Base-by-base conservation (phyloP, 2,888 invertebrate genomes). In the Stenodera caucasica region DNA sequence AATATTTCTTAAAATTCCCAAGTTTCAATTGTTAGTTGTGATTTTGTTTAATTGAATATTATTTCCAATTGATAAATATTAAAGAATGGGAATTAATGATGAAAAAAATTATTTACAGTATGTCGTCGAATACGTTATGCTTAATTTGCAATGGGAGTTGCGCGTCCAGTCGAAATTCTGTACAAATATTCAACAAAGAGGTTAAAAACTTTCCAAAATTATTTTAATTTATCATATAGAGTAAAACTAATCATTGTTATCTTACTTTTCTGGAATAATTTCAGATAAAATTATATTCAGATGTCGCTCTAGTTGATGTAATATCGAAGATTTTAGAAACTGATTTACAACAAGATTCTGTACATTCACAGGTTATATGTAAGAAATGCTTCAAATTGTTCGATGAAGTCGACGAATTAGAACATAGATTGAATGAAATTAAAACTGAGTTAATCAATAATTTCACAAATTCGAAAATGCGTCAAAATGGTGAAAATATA, bases 361-460 rank as follows among this genome's bases (percentile, higher is more conserved):
- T 82, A 0, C 86, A 87, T 61, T 83, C 85, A 0, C 80, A 80
- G 52, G 77, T 86, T 15, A 74, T 91, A 2, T 91, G 91, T 76
- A 87, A 86, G 73, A 89, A 88, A 69, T 91, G 91, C 75, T 85
- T 82, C 67, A 85, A 86, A 72, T 72, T 84, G 7, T 83, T 88
- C 53, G 80, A 84, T 18, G 89, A 90, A 78, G 85, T 86, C 66
- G 88, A 88, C 63, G 84, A 84, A 56, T 74, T 87, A 45, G 83
- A 86, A 73, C 79, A 77, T 21, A 70, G 84, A 76, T 57, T 85
- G 59, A 72, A 76, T 5, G 82, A 84, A 69, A 78, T 86, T 9
- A 85, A 83, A 69, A 68, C 75, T 50, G 84, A 86, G 68, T 73
- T 87, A n/a, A 75, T 80, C 32, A 78, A 76, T n/a, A 83, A 81